Evolutionary conservation across 2,797 vertebrate species (phyloP), one percentile per base, ranked within the genome.

Genomic region (Pangasius mekongensis): DNA sequence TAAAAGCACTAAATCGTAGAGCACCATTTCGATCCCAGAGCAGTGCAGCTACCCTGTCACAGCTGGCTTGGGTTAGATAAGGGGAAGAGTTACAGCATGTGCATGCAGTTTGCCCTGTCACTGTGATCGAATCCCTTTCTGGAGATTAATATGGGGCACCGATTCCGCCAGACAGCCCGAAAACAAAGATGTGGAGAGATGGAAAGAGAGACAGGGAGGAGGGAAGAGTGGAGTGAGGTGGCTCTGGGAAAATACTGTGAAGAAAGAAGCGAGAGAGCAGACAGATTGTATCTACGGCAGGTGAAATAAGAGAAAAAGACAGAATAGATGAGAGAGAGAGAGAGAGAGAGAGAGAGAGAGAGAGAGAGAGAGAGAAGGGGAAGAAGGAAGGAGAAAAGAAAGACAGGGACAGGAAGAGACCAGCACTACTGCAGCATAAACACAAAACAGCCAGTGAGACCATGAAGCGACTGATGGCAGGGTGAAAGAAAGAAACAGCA

Each of bases 401-500:
- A 52, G 67, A 85, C 33, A 88, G 43, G 60, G 22, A 81, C 3
- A 39, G 33, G 54, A 27, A 62, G n/a, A 60, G 20, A 58, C 6
- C 62, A 74, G 77, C 52, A 47, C 30, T 64, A 86, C 49, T 62
- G 84, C 7, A 67, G 77, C 64, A 64, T 62, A 73, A 64, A 85
- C 33, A 83, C 56, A 60, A 76, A 62, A 86, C 86, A 87, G 66
- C 69, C 87, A 76, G 43, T 47, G 49, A 88, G 87, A 82, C 64
- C 93, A 94, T 93, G 94, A 93, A 93, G 93, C 91, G 64, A 84
- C 85, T 89, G 91, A 90, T 69, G 71, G 92, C 39, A 83, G 86
- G 76, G 83, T 73, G 39, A 91, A 71, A 89, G 83, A 77, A 49
- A 83, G 4, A 66, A 81, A 39, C 78, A 78, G n/a, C n/a, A 18